Percentiles rank a stretch among this genome's conserved stretches.
phyloP scores from a whole-genome alignment of 1,140 invertebrate species.

The Ganaspis sp. region DNA sequence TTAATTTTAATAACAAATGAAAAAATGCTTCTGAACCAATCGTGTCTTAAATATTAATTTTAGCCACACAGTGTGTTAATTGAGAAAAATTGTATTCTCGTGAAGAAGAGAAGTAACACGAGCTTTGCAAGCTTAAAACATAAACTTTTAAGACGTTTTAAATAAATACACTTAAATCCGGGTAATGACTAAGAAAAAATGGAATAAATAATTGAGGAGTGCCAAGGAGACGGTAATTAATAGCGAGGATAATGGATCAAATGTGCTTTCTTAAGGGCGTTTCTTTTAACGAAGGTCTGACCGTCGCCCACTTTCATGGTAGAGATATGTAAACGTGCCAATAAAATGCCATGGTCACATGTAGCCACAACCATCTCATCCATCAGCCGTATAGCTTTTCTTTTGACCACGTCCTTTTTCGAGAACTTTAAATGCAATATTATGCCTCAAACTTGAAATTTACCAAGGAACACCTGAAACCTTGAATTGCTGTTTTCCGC shows the following conservation, averaged over 20 bases:
- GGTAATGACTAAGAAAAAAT: neutral
- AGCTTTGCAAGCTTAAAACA: too few relatives aligned
- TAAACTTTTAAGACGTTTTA: too few relatives aligned
- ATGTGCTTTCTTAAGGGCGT: constrained; percentile 26
- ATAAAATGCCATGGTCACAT: constrained; percentile 22
- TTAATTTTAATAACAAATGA: too few relatives aligned
- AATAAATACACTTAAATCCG: constrained; percentile 23
- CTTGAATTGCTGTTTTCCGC: neutral
- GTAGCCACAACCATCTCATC: constrained; percentile 7
- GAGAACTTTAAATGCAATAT: neutral
- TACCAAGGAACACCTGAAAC: neutral
- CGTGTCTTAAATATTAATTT: too few relatives aligned
- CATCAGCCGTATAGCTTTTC: constrained; percentile 25
- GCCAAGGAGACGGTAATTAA: constrained; percentile 22
- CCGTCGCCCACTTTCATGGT: constrained; percentile 11
- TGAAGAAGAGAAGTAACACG: too few relatives aligned
- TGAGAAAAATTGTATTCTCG: too few relatives aligned
- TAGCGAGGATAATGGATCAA: constrained; percentile 26
- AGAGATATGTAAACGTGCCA: constrained; percentile 1
- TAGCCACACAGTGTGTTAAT: too few relatives aligned
- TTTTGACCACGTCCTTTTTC: neutral
- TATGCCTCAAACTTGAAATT: neutral
- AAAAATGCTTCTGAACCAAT: too few relatives aligned
- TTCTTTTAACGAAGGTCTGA: constrained; percentile 20
- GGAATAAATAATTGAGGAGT: constrained; percentile 18